Evolutionary conservation across 2,797 vertebrate species (phyloP), one percentile per base, ranked within the genome.

Genomic region (Limosa lapponica): DNA sequence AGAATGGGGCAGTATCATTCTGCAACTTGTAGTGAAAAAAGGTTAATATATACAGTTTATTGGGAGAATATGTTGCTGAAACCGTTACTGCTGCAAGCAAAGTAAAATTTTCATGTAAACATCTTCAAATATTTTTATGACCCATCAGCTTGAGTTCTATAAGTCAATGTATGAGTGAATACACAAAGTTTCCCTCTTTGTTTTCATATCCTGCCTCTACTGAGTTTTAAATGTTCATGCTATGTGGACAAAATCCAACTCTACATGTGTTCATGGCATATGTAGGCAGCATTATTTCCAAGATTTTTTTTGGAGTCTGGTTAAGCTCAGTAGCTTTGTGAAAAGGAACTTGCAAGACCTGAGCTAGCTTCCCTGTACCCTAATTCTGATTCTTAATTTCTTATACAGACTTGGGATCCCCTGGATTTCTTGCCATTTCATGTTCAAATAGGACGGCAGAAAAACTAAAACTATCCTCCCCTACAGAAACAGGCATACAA

Each of bases 181-280:
- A 89, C 91, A 90, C 59, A 58, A 96, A 90, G 80, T 96, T 96
- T 95, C 94, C 82, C 77, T 97, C 96, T 96, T 96, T 97, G 94
- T 98, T 97, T 94, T 95, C 94, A 95, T 96, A 96, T 96, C 87
- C 83, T 94, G 92, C 95, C 95, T 94, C 81, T 87, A 96, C 96
- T 96, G 96, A 97, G 91, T 97, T 98, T 98, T 96, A 97, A 98
- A 94, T 96, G 97, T 96, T 97, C 96, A 88, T 94, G 90, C 86
- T 87, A 96, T 88, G 69, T 97, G 90, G 96, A 95, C 24, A 90
- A 94, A 93, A 92, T 94, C 88, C 93, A 96, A 89, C 83, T 91
- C 86, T 92, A 39, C 92, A 90, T 94, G 93, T 96, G 95, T 57
- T 96, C 94, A 51, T 92, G 86, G 81, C 88, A 94, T 95, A 96